A percentile compares a stretch with the other conserved stretches of the same genome.
These are phyloP conservation scores for Lordiphosa clarofinis DNA, from an alignment of 1,140 invertebrate species.

Conservation along the genomic window DNA sequence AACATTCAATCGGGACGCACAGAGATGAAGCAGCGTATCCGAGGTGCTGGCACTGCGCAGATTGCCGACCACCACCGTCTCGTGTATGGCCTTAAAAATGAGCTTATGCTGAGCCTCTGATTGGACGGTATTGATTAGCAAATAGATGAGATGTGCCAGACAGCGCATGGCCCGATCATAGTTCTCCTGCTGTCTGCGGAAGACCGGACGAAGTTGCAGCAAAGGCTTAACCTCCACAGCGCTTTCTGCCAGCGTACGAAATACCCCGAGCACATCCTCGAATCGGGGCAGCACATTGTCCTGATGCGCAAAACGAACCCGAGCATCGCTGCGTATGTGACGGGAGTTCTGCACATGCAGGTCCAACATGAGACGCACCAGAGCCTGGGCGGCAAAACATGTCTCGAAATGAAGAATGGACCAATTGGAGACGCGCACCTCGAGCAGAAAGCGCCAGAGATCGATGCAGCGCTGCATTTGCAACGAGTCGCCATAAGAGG, in stretches of 20 bases:
- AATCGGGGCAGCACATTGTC: constrained; percentile 82
- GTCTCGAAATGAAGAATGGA: constrained; percentile 87
- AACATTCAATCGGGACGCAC: constrained; percentile 88
- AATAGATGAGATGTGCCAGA: constrained; percentile 89
- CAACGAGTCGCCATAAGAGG: constrained; percentile 91
- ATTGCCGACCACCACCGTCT: constrained; percentile 80
- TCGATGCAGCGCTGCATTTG: constrained; percentile 92
- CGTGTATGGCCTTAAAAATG: constrained; percentile 80
- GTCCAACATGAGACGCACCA: constrained; percentile 89
- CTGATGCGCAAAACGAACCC: constrained; percentile 51
- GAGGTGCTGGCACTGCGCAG: constrained; percentile 86
- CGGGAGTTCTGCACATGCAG: constrained; percentile 84
- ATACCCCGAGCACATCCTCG: constrained; percentile 87
- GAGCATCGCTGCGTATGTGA: constrained; percentile 63
- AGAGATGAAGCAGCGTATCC: constrained; percentile 90
- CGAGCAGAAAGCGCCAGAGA: constrained; percentile 89
- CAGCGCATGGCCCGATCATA: constrained; percentile 90
- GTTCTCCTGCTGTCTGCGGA: constrained; percentile 89
- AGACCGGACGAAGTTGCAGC: constrained; percentile 85
- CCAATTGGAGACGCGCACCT: constrained; percentile 89
- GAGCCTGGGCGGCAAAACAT: constrained; percentile 89
- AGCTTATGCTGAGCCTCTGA: constrained; percentile 74
- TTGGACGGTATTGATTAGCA: constrained; percentile 84
- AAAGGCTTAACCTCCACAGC: constrained; percentile 82
- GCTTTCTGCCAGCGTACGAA: constrained; percentile 77